Conservation (phyloP, 2,888 invertebrate genomes). For the Phragmatobia fuliginosa region DNA sequence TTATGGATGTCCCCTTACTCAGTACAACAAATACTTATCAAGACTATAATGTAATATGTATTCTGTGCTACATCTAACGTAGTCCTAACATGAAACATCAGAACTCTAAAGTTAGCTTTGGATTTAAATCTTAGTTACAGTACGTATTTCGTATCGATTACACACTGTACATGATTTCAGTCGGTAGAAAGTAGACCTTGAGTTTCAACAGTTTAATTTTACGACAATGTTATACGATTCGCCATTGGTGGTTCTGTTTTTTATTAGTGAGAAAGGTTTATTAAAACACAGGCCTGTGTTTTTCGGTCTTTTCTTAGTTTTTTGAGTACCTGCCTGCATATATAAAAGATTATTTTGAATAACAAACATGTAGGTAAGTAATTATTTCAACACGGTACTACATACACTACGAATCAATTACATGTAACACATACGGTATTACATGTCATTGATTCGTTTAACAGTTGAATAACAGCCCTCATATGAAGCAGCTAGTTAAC, state of each 20-base stretch:
- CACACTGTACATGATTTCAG: not conserved
- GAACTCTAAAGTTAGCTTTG: not conserved
- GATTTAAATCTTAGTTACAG: not conserved
- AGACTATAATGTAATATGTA: too few relatives aligned
- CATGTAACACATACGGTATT: too few relatives aligned
- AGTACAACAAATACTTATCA: not conserved
- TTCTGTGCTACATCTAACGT: too few relatives aligned
- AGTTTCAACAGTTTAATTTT: not conserved
- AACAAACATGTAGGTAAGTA: not conserved
- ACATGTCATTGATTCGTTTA: slow-evolving; percentile 29
- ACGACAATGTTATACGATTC: too few relatives aligned
- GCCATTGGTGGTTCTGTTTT: not conserved
- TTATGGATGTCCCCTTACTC: too few relatives aligned
- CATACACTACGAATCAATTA: too few relatives aligned
- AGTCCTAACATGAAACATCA: not conserved
- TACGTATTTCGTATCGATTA: not conserved
- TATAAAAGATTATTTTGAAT: not conserved
- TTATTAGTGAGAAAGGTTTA: too few relatives aligned
- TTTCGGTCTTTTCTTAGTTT: not conserved
- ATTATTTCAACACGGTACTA: not conserved
- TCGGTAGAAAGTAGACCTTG: not conserved
- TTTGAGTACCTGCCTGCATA: not conserved
- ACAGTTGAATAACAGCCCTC: slow-evolving; percentile 15
- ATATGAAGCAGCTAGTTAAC: slow-evolving; percentile 24
- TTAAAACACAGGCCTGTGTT: not conserved